Conservation (phyloP, 2,113 vertebrate species). For the Grantiella picta region DNA sequence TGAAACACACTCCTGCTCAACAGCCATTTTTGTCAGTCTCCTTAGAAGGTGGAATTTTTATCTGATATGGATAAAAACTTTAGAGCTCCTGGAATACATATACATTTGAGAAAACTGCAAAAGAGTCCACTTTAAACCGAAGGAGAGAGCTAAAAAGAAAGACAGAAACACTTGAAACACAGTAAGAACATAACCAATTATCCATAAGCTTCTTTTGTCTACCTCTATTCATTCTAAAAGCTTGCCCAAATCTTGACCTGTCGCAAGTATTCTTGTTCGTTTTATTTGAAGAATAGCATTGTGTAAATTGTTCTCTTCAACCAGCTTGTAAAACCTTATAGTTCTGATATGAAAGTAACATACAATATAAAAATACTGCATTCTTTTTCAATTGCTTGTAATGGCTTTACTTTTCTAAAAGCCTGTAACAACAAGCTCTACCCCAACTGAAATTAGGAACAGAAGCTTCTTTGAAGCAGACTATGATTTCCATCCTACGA, state of each 20-base stretch:
- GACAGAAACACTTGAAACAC: background rate
- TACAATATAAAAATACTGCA: background rate
- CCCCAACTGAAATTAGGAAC: background rate
- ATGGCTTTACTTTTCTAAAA: background rate
- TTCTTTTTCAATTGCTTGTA: background rate
- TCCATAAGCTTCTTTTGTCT: background rate
- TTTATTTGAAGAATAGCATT: background rate
- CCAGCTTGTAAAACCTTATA: background rate
- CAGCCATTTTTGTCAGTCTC: background rate
- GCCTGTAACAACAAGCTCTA: background rate
- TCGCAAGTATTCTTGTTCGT: accelerated
- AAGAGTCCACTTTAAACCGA: background rate
- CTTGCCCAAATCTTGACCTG: background rate
- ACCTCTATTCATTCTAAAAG: background rate
- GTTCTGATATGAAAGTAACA: background rate
- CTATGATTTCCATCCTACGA: background rate
- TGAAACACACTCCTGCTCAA: background rate
- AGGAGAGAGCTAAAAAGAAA: background rate
- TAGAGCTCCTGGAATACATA: background rate
- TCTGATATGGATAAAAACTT: background rate
- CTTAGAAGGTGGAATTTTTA: background rate
- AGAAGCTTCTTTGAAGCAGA: background rate
- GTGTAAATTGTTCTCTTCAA: background rate
- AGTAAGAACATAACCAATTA: background rate
- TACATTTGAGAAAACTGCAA: background rate